Evolutionary conservation across 2,888 invertebrate genomes (phyloP).

Genomic region (Hydropsyche betteni): DNA sequence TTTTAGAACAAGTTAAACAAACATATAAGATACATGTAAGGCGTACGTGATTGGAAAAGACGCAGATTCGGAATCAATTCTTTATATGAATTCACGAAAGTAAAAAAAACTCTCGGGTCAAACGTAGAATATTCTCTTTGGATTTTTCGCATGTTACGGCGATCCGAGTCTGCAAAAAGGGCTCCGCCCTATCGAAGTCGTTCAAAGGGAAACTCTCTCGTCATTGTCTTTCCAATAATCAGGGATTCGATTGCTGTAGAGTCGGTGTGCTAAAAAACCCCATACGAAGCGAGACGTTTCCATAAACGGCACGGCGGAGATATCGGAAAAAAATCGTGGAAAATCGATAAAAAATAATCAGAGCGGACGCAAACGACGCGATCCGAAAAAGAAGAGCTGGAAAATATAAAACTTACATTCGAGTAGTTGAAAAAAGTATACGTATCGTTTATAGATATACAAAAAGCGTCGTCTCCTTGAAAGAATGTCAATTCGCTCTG

Average conservation of each 20-base stretch:
- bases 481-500: constrained; percentile 20
- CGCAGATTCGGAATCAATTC: too few species aligned
- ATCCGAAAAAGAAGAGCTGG: background rate
- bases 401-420: too few species aligned
- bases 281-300: constrained; percentile 1
- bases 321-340: constrained; percentile 12
- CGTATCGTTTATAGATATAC: background rate
- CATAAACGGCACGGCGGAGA: constrained; percentile 7
- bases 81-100: background rate
- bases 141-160: constrained; percentile 11
- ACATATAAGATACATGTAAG: too few species aligned
- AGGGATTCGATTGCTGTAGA: constrained; percentile 23
- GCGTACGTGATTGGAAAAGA: too few species aligned
- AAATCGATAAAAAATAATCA: constrained; percentile 28
- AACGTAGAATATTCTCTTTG: constrained; percentile 16
- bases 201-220: constrained; percentile 19
- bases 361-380: constrained; percentile 8
- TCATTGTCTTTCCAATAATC: constrained; percentile 33
- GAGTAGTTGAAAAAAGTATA: background rate
- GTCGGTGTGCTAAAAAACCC: constrained; percentile 8
- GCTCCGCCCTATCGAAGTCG: constrained; percentile 9
- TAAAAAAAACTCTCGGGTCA: constrained; percentile 2
- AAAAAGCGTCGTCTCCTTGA: background rate
- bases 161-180: constrained; percentile 1
- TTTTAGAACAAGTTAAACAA: too few species aligned